Evolutionary conservation across 2,888 invertebrate genomes (phyloP).

Genomic region (Kuschelorhynchus macadamiae): DNA sequence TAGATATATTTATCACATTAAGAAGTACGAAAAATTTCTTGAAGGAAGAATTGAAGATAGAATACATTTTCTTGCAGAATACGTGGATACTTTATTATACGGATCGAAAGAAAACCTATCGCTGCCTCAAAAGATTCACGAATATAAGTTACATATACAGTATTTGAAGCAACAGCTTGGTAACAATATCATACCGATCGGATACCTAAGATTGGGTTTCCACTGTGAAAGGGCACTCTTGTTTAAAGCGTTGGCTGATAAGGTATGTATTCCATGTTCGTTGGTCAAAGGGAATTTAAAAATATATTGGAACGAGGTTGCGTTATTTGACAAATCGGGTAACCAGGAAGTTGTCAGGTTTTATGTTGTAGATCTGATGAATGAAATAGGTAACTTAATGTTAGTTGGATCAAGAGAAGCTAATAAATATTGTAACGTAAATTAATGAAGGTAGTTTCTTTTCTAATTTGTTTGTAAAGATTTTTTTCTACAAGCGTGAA

Average conservation of each 20-base stretch:
- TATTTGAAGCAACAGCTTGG: conserved; percentile 62
- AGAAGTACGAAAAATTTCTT: conserved; percentile 48
- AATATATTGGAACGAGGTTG: conserved; percentile 66
- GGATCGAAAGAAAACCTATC: conserved; percentile 55
- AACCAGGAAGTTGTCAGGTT: conserved; percentile 56
- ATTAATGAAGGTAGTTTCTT: conserved; percentile 32
- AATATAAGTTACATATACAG: conserved; percentile 58
- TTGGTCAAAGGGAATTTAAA: conserved; percentile 64
- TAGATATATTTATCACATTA: conserved; percentile 55
- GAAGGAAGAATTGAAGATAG: conserved; percentile 49
- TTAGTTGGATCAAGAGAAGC: conserved; percentile 65
- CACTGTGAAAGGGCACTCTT: conserved; percentile 71
- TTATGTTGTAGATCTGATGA: conserved; percentile 69
- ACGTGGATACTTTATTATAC: conserved; percentile 59
- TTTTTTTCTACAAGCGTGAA: no score
- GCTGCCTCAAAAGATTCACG: conserved; percentile 57
- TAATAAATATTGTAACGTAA: conserved; percentile 62
- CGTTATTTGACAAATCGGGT: conserved; percentile 46
- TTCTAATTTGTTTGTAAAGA: no score
- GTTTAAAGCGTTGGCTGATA: conserved; percentile 71
- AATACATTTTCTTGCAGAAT: conserved; percentile 59
- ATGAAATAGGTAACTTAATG: conserved; percentile 67
- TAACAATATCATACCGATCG: conserved; percentile 70
- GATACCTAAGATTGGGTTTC: conserved; percentile 69
- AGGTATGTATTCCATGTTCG: conserved; percentile 68